Evolutionary conservation across 2,888 invertebrate genomes (phyloP).

Genomic region (Sesia bembeciformis): DNA sequence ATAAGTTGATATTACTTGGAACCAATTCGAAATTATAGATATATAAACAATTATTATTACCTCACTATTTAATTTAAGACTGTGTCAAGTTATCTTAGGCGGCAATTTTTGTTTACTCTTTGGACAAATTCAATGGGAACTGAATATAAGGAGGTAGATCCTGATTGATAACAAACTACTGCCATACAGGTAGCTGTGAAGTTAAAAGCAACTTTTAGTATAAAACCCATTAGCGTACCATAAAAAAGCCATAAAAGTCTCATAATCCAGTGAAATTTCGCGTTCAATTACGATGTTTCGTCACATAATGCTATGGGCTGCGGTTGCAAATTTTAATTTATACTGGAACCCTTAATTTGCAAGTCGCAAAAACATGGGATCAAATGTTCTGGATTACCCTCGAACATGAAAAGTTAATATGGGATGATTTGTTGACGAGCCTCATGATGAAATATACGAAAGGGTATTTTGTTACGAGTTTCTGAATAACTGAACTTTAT

Average conservation of each 20-base stretch:
- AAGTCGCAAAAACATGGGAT: slow-evolving; percentile 8
- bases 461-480: neutral
- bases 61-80: too few relatives aligned
- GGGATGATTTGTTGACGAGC: slow-evolving; percentile 4
- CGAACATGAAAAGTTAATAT: slow-evolving; percentile 6
- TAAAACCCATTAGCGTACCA: neutral
- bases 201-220: neutral
- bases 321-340: slow-evolving; percentile 7
- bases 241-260: neutral
- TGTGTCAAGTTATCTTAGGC: too few relatives aligned
- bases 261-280: neutral
- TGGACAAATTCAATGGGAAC: too few relatives aligned
- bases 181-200: neutral
- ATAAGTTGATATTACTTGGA: too few relatives aligned
- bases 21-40: too few relatives aligned
- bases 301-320: slow-evolving; percentile 3
- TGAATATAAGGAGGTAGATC: too few relatives aligned
- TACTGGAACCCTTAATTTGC: slow-evolving; percentile 11
- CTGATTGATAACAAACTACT: too few relatives aligned
- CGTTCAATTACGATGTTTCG: neutral
- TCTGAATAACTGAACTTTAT: too few relatives aligned
- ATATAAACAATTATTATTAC: too few relatives aligned
- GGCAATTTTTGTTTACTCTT: too few relatives aligned
- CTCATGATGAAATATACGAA: neutral
- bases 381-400: slow-evolving; percentile 2